Evolutionary conservation across 2,113 vertebrate species (phyloP), one percentile per base, ranked within the genome.

Genomic region (Cygnus buccinator): DNA sequence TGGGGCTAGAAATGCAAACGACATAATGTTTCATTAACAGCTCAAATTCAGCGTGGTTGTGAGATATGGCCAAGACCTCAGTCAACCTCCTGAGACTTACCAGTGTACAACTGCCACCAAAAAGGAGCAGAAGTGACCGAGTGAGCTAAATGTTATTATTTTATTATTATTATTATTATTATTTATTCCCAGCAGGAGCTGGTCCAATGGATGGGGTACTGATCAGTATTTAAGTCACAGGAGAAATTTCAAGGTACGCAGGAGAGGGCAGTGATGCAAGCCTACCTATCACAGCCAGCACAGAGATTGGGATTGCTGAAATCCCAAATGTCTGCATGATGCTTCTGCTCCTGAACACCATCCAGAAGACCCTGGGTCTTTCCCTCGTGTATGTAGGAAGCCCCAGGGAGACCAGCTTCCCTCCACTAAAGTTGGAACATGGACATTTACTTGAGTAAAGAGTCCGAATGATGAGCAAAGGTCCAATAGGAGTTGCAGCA

Each of bases 321-420:
- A 61, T 29, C 39, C 74, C n/a, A 23, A 44, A 31, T 0, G 3
- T 28, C 37, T 68, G 54, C 20, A 31, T 20, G 46, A 62, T 55
- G 54, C 4, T 67, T 28, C 59, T 61, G n/a, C 10, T 44, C 22
- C 31, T 21, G 3, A 7, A 9, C 52, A 54, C 13, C 55, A 57
- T 73, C 1, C 2, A 31, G 41, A 82, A 65, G n/a, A 59, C 5
- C 26, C 20, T 6, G 3, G 2, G 16, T 22, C 54, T 58, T 44
- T 35, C 23, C 15, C 25, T 9, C 3, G 7, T 31, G 28, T 10
- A 12, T 1, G 5, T 3, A 16, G 7, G 20, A 21, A 57, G 4
- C 25, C n/a, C 21, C 50, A 41, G 14, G 16, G 28, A 41, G 37
- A 29, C 3, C 2, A 0, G 13, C 33, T 5, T 62, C 28, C 19